Percentiles rank a stretch among this genome's conserved stretches.
These are phyloP conservation scores for Leptarthrus brevirostris DNA, from an alignment of 2,888 invertebrate genomes.

Conservation along the genomic window DNA sequence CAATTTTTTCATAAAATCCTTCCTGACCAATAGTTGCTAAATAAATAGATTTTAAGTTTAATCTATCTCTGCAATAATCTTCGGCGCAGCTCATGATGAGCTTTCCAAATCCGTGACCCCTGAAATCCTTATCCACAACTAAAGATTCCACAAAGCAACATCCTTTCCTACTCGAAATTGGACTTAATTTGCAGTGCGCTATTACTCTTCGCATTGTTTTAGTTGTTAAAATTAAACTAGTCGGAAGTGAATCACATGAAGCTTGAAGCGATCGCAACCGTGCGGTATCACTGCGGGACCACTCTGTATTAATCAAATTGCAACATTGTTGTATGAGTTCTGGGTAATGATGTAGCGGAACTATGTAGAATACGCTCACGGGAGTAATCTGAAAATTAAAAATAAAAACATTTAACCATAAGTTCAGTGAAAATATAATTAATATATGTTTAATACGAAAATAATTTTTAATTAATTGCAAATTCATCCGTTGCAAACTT, in stretches of 20 bases:
- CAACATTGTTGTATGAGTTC: constrained; percentile 79
- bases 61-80: constrained; percentile 75
- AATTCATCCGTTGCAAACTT: too few species aligned
- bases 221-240: constrained; percentile 76
- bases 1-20: constrained; percentile 79
- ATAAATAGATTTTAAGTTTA: constrained; percentile 75
- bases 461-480: too few species aligned
- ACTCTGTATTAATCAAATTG: constrained; percentile 84
- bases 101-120: constrained; percentile 82
- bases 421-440: too few species aligned
- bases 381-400: neutral
- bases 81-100: constrained; percentile 80
- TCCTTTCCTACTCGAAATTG: constrained; percentile 75
- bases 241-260: constrained; percentile 79
- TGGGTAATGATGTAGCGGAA: constrained; percentile 79
- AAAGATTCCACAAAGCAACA: constrained; percentile 87
- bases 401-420: too few species aligned
- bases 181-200: constrained; percentile 83
- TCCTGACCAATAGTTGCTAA: constrained; percentile 81
- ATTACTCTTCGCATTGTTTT: constrained; percentile 71
- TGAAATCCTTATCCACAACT: constrained; percentile 76
- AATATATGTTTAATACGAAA: too few species aligned
- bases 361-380: constrained; percentile 67
- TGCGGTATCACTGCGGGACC: constrained; percentile 85
- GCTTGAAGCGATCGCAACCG: constrained; percentile 79